Conservation (phyloP, 1,140 invertebrate genomes). For the Octopus sinensis region DNA sequence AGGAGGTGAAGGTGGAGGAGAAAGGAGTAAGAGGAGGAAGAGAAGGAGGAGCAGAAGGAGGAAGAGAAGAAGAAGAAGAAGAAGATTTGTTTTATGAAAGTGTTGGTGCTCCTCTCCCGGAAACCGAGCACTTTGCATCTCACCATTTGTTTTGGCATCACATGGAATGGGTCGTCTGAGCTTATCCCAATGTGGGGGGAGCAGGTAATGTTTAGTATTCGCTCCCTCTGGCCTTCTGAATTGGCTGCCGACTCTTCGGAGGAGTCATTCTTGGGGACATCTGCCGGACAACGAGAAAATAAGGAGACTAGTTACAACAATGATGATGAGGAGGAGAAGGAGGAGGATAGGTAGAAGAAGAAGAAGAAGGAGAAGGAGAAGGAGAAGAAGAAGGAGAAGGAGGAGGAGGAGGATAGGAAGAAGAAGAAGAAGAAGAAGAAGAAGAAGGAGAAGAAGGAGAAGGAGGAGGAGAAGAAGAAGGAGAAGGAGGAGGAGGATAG, state of each 20-base stretch:
- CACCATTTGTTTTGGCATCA: slow-evolving; percentile 2
- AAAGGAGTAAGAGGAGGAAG: not conserved
- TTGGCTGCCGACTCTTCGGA: not conserved
- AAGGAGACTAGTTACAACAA: not conserved
- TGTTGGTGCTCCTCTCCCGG: too few species aligned
- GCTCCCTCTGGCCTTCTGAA: too few species aligned
- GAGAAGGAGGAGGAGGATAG: slow-evolving; percentile 19
- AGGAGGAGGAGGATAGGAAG: not conserved
- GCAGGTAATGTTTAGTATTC: too few species aligned
- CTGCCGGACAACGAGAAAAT: slow-evolving; percentile 1
- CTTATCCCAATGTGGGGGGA: too few species aligned
- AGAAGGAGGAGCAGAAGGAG: not conserved
- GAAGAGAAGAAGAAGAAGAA: too few species aligned
- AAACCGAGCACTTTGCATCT: too few species aligned
- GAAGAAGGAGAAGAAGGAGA: not conserved
- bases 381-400: slow-evolving; percentile 13
- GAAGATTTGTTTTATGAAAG: too few species aligned
- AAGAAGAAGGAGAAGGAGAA: too few species aligned
- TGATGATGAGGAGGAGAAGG: not conserved
- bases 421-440: slow-evolving; percentile 3
- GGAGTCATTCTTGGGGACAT: slow-evolving; percentile 12
- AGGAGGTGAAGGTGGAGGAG: not conserved
- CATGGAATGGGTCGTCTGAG: not conserved
- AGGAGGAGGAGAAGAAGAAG: not conserved
- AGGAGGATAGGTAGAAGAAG: too few species aligned